Evolutionary conservation across 1,140 invertebrate species (phyloP), one percentile per base, ranked within the genome.

Genomic region (Cotesia typhae): DNA sequence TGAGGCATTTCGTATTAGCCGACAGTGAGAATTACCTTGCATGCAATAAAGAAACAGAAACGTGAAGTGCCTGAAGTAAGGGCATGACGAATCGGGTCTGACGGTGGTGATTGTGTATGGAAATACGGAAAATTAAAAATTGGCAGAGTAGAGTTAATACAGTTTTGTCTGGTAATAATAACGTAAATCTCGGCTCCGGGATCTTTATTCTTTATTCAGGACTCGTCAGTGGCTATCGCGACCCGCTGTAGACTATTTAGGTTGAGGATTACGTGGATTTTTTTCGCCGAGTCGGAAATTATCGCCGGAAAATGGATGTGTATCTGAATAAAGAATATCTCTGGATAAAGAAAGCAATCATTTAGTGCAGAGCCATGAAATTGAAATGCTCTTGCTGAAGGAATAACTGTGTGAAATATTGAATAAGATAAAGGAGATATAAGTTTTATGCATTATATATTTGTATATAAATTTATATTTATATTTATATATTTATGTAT

Each of bases 101-200:
- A 35, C 59, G 59, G 41, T 47, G 41, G 41, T 47, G 41, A 47
- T 61, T 17, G 35, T 64, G 36, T 64, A 64, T 41, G 47, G 41
- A 67, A 52, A 52, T 51, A 67, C 65, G 65, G 65, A 67, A 67
- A 67, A 67, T 67, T 67, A 53, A 35, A 67, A 67, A 67, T 67
- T 67, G 47, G 36, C 63, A 65, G 28, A 61, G 9, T 36, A 65
- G 28, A 61, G 9, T 36, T 57, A 20, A 14, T 20, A 57, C n/a
- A 57, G n/a, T 57, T 57, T 5, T 12, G 9, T 17, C n/a, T 6
- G 5, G 17, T 20, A 14, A 20, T 57, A 20, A 17, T 20, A 52
- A 52, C 51, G 6, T 47, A 10, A 47, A 47, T 47, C 41, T 47
- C 28, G 28, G 28, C 28, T 28, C 28, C 2, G 28, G 28, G 28